Evolutionary conservation across 2,113 vertebrate genomes (phyloP), one percentile per base, ranked within the genome.

Genomic region (Piliocolobus tephrosceles): DNA sequence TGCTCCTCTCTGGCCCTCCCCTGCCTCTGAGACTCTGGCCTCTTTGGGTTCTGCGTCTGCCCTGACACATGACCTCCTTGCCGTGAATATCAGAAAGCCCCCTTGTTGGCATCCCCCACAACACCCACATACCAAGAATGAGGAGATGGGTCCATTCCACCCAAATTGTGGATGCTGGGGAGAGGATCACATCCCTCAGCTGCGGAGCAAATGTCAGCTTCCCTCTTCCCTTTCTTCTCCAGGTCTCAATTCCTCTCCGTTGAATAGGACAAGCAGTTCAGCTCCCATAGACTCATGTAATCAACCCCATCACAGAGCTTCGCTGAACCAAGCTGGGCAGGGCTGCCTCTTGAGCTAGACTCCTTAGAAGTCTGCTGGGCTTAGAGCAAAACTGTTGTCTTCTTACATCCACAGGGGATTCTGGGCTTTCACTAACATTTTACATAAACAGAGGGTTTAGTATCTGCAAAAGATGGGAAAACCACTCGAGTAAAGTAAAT

Each of bases 241-340:
- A 43, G 30, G 22, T 81, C 25, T 75, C 23, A 2, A 30, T 18
- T 14, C 6, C 22, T 47, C 14, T 55, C 27, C 17, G 5, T 40
- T 61, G 64, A 17, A 17, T 5, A 14, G 76, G 68, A 23, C 0
- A 16, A 72, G 58, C 13, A 6, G 22, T 18, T 72, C 1, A 11
- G 25, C 75, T 23, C 2, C 58, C 55, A 11, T 2, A 18, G 75
- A 40, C n/a, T 18, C 0, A 23, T 6, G 2, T 40, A 35, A 13
- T 45, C 43, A 18, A 2, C 12, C 23, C n/a, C 18, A 2, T 8
- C 0, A 0, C 0, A 6, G 35, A 32, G 3, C 20, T 50, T 23
- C 64, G 47, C 23, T 43, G 18, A 38, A 14, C 64, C 38, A 61
- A 84, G 70, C 73, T 68, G 52, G 14, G 27, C 17, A 35, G 57